Evolutionary conservation across 2,797 vertebrate genomes (phyloP), one percentile per base, ranked within the genome.

Genomic region (Aphelocoma californica): DNA sequence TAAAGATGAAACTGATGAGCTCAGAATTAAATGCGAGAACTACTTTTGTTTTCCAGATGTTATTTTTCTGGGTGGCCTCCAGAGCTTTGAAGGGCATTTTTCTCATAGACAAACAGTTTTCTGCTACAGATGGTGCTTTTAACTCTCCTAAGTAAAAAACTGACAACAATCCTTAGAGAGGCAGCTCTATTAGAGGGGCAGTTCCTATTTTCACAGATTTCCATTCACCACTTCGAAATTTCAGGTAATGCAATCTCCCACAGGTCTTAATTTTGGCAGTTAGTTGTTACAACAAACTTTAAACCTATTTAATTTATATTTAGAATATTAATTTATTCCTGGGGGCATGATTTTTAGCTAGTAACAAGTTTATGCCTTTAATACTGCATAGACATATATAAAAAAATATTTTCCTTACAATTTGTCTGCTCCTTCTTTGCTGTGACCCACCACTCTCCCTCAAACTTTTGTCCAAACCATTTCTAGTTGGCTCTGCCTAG

Each of bases 341-440:
- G 12, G 54, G 10, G 11, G n/a, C 23, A 66, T 92, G 54, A 85
- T 80, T 95, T 96, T 70, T 60, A 82, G 40, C 38, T 91, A 48
- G 81, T 94, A 92, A 51, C 20, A 90, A 64, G 24, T 86, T 93
- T 93, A 67, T 90, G 38, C 12, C 38, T 92, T 56, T 81, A 71
- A 73, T 18, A 58, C 1, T 26, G 7, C 25, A 67, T 44, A 47
- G 18, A 72, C 58, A 73, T 57, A 72, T 36, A 58, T 31, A 84
- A 64, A 88, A 97, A 97, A 93, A 66, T 75, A 74, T 90, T 94
- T 96, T 88, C 40, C 16, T 58, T 64, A 28, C 7, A 51, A 14
- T 89, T 77, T 95, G 9, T 78, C 47, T 11, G 3, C 21, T 90
- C 17, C 83, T 78, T 83, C 83, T 97, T 96, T 93, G 32, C 75